These are phyloP conservation scores for Sebastes hubbsi DNA, from an alignment of 2,797 vertebrate species.

Conservation along the genomic window DNA sequence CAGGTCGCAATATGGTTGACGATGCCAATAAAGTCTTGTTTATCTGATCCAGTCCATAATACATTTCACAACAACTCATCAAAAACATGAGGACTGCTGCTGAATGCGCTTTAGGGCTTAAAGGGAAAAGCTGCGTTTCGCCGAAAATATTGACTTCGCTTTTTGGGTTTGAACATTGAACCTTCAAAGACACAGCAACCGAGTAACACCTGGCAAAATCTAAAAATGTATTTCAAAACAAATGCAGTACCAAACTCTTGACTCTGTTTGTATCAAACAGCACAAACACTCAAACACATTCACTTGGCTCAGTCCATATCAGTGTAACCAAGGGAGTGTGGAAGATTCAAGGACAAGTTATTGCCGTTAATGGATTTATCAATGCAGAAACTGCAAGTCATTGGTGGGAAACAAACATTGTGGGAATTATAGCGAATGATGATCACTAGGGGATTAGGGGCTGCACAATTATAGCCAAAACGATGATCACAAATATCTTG, in stretches of 20 bases:
- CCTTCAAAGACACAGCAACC: background rate
- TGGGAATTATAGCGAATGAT: background rate
- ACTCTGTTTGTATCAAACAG: background rate
- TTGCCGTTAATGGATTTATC: background rate
- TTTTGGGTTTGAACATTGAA: background rate
- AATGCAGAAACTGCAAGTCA: background rate
- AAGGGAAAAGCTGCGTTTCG: conserved; percentile 1
- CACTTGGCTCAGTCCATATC: background rate
- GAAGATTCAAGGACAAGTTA: background rate
- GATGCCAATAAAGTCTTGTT: conserved; percentile 2
- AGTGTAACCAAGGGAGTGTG: background rate
- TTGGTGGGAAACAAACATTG: background rate
- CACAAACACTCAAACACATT: background rate
- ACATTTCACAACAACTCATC: background rate
- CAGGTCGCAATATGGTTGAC: conserved; percentile 1
- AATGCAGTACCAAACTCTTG: background rate
- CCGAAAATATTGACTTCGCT: background rate
- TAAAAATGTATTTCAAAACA: background rate
- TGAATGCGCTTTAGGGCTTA: background rate
- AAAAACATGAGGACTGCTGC: background rate
- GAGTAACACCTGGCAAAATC: background rate
- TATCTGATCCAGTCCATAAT: conserved; percentile 9
- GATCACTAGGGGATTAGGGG: background rate
- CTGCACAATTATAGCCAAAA: too few species aligned
- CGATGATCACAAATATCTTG: too few species aligned